phyloP scores from a whole-genome alignment of 2,113 vertebrate genomes.

The Passer domesticus region DNA sequence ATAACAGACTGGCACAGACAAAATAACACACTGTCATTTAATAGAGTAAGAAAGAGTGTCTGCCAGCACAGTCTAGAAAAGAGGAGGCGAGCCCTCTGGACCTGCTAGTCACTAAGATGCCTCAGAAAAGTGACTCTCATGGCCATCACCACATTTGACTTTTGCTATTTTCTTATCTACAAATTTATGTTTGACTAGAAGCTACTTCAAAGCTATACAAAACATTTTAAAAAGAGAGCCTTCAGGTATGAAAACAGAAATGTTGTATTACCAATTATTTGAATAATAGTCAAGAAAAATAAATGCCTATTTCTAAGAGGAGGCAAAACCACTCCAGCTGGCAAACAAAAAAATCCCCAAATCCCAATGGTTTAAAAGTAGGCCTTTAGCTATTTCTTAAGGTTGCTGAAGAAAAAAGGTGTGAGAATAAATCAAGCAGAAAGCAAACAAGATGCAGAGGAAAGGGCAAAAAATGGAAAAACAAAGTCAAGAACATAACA shows the following conservation, averaged over 20 bases:
- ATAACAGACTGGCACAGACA: not conserved
- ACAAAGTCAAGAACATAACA: not conserved
- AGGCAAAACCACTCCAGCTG: fast-evolving
- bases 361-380: not conserved
- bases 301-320: not conserved
- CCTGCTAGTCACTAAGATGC: not conserved
- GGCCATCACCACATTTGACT: not conserved
- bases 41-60: not conserved
- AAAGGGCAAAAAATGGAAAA: not conserved
- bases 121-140: not conserved
- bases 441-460: not conserved
- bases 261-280: not conserved
- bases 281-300: not conserved
- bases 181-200: not conserved
- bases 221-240: not conserved
- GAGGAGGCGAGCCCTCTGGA: not conserved
- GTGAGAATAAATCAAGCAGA: not conserved
- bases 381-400: not conserved
- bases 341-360: not conserved
- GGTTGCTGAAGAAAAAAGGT: not conserved
- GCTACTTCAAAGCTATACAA: not conserved
- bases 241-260: not conserved
- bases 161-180: not conserved
- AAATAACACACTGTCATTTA: not conserved
- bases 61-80: not conserved